A percentile compares a stretch with the other conserved stretches of the same genome.
These are phyloP conservation scores for Myanophis thanlyinensis DNA, from an alignment of 2,113 vertebrate species.

Conservation along the genomic window DNA sequence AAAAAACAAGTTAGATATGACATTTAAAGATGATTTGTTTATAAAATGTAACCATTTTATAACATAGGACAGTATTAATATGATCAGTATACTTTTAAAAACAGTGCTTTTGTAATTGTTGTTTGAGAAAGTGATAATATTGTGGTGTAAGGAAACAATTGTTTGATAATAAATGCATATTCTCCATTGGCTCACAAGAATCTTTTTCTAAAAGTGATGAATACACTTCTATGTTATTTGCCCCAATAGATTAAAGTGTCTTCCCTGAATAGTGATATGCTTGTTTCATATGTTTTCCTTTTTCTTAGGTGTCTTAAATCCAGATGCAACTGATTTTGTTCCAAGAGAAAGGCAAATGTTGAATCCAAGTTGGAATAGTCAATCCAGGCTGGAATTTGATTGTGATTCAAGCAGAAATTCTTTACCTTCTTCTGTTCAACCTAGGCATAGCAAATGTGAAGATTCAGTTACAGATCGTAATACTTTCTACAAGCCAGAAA, in stretches of 20 bases:
- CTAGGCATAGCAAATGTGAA: conserved; percentile 61
- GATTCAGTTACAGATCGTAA: conserved; percentile 58
- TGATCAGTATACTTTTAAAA: neutral
- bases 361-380: conserved; percentile 70
- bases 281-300: neutral
- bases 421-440: conserved; percentile 61
- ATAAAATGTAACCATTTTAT: neutral
- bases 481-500: conserved; percentile 57
- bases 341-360: conserved; percentile 69
- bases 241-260: neutral
- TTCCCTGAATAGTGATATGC: neutral
- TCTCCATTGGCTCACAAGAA: neutral
- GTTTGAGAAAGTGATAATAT: neutral
- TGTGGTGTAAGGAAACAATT: neutral
- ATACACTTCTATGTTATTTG: neutral
- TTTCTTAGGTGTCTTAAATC: conserved; percentile 70
- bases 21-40: neutral
- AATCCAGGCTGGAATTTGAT: conserved; percentile 72
- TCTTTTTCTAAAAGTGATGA: neutral
- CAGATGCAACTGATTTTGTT: conserved; percentile 73
- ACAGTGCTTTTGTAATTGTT: neutral
- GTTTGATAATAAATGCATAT: neutral
- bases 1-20: neutral
- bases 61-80: neutral
- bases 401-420: conserved; percentile 68